Conservation (phyloP, 1,140 invertebrate species). For the Drosophila sp. region DNA sequence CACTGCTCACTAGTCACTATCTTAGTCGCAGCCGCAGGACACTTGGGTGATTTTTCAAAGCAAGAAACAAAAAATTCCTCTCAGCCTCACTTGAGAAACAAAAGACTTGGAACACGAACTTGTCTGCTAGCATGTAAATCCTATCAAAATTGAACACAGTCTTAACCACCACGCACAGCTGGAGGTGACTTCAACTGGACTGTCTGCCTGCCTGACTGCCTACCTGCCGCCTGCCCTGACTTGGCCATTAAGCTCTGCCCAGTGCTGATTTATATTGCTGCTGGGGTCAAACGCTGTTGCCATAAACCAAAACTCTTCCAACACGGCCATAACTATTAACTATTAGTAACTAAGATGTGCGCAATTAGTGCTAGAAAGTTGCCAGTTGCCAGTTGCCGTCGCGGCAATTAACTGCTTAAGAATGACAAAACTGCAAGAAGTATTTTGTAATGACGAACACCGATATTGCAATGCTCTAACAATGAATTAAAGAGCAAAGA, state of each 20-base stretch:
- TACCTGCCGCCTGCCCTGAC: constrained; percentile 1
- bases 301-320: constrained; percentile 62
- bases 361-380: constrained; percentile 69
- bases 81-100: constrained; percentile 33
- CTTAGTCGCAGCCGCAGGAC: constrained; percentile 31
- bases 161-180: constrained; percentile 64
- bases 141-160: constrained; percentile 40
- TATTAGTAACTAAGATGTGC: constrained; percentile 62
- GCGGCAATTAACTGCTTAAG: constrained; percentile 57
- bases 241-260: constrained; percentile 64
- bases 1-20: too few species aligned
- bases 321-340: constrained; percentile 46
- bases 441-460: neutral
- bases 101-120: constrained; percentile 63
- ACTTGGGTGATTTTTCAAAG: constrained; percentile 59
- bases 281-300: constrained; percentile 59
- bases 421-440: constrained; percentile 59
- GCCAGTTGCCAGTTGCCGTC: neutral
- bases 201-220: constrained; percentile 8
- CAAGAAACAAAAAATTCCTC: constrained; percentile 37
- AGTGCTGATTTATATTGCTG: constrained; percentile 71
- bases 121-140: constrained; percentile 62
- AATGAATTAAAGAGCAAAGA: neutral
- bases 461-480: neutral
- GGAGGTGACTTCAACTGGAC: constrained; percentile 44